These are phyloP conservation scores for Antennarius striatus DNA, from an alignment of 2,113 vertebrate genomes.

Conservation along the genomic window DNA sequence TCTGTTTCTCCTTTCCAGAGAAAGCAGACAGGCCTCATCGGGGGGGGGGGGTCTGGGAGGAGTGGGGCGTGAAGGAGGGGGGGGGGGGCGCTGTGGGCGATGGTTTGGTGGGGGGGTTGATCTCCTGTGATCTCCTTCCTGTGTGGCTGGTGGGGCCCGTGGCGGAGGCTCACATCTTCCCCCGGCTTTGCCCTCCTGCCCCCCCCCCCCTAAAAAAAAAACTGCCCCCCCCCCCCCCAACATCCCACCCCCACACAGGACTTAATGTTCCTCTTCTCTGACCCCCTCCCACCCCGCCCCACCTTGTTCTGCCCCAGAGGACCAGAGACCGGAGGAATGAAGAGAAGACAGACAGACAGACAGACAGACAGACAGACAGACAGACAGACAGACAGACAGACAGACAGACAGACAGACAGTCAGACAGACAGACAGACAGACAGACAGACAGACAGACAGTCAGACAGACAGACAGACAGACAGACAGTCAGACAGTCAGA, in stretches of 20 bases:
- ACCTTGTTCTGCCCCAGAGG: constrained; percentile 52
- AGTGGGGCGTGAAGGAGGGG: constrained; percentile 38
- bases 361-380: constrained; percentile 17
- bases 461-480: no score
- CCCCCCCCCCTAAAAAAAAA: constrained; percentile 47
- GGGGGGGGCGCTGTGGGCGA: constrained; percentile 29
- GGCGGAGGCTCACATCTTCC: constrained; percentile 76
- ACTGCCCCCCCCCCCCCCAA: constrained; percentile 54
- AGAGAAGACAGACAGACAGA: constrained; percentile 15
- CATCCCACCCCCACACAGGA: constrained; percentile 47
- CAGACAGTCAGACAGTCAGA: no score
- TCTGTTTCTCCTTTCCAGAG: constrained; percentile 40
- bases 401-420: neutral
- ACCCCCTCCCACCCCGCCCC: constrained; percentile 68
- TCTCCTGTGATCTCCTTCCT: constrained; percentile 79
- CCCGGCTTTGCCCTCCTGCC: constrained; percentile 68
- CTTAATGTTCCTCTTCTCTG: constrained; percentile 55
- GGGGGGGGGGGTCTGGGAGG: constrained; percentile 16
- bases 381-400: constrained; percentile 25
- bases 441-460: no score
- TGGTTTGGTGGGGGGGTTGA: constrained; percentile 58
- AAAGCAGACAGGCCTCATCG: constrained; percentile 62
- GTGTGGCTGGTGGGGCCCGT: constrained; percentile 78
- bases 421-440: no score
- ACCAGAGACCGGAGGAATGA: constrained; percentile 42